These are phyloP conservation scores for Hecatera dysodea DNA, from an alignment of 2,888 invertebrate species.

Conservation along the genomic window DNA sequence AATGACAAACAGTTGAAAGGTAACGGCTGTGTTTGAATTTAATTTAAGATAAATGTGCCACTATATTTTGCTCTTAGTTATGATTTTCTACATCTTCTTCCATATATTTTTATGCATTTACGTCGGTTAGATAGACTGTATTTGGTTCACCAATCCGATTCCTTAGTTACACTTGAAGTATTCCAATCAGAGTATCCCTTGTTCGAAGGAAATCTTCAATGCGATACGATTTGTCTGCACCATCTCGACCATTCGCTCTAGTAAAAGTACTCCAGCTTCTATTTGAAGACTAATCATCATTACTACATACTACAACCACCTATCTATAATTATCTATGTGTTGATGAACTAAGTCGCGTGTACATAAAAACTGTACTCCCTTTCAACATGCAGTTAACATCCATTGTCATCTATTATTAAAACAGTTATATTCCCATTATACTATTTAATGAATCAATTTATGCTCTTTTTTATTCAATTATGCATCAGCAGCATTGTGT, in stretches of 20 bases:
- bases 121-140: background rate
- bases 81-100: background rate
- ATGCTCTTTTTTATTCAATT: conserved; percentile 39
- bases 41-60: background rate
- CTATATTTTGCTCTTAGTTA: background rate
- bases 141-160: background rate
- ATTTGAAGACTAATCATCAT: background rate
- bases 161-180: background rate
- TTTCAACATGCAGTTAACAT: conserved; percentile 25
- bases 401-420: conserved; percentile 58
- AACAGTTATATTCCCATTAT: conserved; percentile 44
- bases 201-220: background rate
- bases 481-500: conserved; percentile 29
- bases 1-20: background rate
- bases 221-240: background rate
- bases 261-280: background rate
- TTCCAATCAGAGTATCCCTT: background rate
- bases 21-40: conserved; percentile 4
- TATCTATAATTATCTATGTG: background rate
- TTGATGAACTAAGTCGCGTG: conserved; percentile 19
- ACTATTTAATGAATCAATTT: conserved; percentile 36
- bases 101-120: background rate
- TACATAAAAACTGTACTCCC: conserved; percentile 15
- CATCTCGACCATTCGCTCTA: background rate
- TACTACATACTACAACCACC: background rate